A percentile compares a stretch with the other conserved stretches of the same genome.
phyloP scores from a whole-genome alignment of 2,113 vertebrate species.

The Sinocyclocheilus anshuiensis region DNA sequence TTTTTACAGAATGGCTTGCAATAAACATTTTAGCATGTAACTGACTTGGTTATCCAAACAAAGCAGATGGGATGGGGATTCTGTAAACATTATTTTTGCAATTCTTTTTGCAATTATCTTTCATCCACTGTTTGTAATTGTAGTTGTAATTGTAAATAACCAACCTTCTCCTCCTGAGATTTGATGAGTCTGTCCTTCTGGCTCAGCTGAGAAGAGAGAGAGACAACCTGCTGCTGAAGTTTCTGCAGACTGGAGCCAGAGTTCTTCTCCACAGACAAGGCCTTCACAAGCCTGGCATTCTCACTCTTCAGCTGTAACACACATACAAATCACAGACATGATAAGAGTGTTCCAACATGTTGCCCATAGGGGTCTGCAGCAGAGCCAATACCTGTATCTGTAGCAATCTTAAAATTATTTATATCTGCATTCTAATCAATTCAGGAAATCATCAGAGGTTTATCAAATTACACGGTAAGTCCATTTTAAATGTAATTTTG shows the following conservation, averaged over 20 bases:
- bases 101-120: background rate
- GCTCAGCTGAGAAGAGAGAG: constrained; percentile 57
- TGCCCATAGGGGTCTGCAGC: background rate
- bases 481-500: too few species aligned
- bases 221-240: constrained; percentile 55
- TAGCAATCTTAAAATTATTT: background rate
- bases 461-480: too few species aligned
- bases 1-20: background rate
- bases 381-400: background rate
- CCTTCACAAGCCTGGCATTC: constrained; percentile 58
- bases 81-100: background rate
- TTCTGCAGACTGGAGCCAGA: constrained; percentile 42
- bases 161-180: constrained; percentile 69
- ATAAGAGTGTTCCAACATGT: background rate
- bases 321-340: constrained; percentile 31
- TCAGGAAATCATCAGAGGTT: background rate
- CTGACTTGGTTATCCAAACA: background rate
- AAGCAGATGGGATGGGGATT: background rate
- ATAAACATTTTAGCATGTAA: background rate
- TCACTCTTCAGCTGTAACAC: constrained; percentile 65
- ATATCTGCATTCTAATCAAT: background rate
- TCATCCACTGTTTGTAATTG: background rate
- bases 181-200: constrained; percentile 62
- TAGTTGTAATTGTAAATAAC: background rate
- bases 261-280: constrained; percentile 65